Evolutionary conservation across 2,888 invertebrate genomes (phyloP), one percentile per base, ranked within the genome.

Genomic region (Thecocarcelia acutangulata): DNA sequence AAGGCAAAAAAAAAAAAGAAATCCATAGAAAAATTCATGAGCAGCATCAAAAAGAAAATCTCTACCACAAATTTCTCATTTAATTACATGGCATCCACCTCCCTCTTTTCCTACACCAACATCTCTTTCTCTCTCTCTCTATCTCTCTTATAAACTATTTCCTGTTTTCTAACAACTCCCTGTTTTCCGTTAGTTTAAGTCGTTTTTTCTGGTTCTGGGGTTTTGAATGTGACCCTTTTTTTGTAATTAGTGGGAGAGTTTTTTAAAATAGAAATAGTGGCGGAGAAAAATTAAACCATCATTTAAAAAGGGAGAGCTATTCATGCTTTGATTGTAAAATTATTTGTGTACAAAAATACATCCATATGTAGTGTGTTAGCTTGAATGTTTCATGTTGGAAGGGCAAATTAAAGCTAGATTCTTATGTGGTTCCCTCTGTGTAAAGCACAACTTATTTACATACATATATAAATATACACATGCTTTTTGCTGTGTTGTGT

Each of bases 21-120:
- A n/a, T n/a, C n/a, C n/a, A n/a, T 24, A 40, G 58, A n/a, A 17
- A 2, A 50, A 21, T 17, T 44, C 40, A 44, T 52, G 28, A 37
- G 24, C 63, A 64, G 54, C 77, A 54, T 59, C 76, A 58, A 46
- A 19, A 56, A 44, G 66, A 81, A 78, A 78, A 82, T 78, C 74
- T 79, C 74, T 82, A 82, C 70, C 78, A 82, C 78, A 75, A 44
- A 75, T 52, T 59, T 78, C 82, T 82, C 70, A 73, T 81, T 81
- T 69, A 74, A 74, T 74, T 48, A 78, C 37, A 66, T 42, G 68
- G 5, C 24, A 33, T 68, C 28, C 59, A 50, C 50, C 54, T 46
- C 19, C 56, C 17, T 13, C 6, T 19, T 40, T 9, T n/a, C 13
- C 21, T 37, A 2, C 13, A 59, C 13, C 21, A n/a, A 6, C 6